These are phyloP conservation scores for Pionites leucogaster DNA, from an alignment of 2,113 vertebrate genomes.

Conservation along the genomic window DNA sequence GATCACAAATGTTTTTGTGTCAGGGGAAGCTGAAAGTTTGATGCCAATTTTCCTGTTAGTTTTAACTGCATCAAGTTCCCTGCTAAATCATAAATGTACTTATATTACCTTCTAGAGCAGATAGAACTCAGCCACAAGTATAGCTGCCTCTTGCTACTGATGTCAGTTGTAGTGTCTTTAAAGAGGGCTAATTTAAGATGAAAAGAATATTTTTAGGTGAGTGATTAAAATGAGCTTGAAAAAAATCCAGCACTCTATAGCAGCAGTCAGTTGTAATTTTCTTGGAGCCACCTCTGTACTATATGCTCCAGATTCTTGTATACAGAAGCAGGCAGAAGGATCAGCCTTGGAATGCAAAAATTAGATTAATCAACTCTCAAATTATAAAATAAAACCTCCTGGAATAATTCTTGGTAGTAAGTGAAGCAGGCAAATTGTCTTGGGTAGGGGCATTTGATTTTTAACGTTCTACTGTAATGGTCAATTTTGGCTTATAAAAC, in stretches of 20 bases:
- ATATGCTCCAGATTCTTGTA: neutral
- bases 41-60: neutral
- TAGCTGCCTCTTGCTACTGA: neutral
- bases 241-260: neutral
- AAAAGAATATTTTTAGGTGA: neutral
- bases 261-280: neutral
- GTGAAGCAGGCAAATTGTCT: neutral
- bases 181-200: neutral
- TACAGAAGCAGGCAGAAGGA: neutral
- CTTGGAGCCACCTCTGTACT: neutral
- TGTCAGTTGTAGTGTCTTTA: neutral
- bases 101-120: neutral
- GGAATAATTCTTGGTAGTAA: neutral
- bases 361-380: neutral
- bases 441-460: neutral
- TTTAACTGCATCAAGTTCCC: neutral
- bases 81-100: neutral
- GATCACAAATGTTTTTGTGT: neutral
- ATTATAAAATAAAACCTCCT: neutral
- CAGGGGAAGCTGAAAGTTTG: neutral
- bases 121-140: neutral
- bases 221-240: neutral
- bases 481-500: neutral
- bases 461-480: neutral
- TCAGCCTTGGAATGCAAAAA: neutral